Evolutionary conservation across 2,797 vertebrate species (phyloP).

Genomic region (Podargus strigoides): DNA sequence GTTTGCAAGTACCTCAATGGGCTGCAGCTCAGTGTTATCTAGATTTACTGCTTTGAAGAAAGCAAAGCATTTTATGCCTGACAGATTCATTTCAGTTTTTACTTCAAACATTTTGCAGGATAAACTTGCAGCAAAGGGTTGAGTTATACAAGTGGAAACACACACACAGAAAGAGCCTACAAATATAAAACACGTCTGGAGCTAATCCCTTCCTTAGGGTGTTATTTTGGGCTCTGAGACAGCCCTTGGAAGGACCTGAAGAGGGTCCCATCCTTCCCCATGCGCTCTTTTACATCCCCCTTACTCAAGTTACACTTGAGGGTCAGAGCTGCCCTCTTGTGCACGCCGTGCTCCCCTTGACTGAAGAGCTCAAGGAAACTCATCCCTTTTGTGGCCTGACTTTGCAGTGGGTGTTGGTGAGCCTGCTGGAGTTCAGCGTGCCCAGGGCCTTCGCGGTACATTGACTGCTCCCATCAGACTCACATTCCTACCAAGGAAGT

Average conservation of each 20-base stretch:
- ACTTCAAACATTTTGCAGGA: not conserved
- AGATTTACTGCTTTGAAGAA: not conserved
- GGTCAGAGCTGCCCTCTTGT: not conserved
- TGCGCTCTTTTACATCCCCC: not conserved
- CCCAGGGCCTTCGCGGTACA: rapidly evolving
- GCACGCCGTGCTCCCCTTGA: rapidly evolving
- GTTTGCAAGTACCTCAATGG: not conserved
- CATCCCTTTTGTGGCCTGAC: not conserved
- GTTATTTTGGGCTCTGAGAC: not conserved
- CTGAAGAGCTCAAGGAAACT: not conserved
- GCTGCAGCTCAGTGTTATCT: not conserved
- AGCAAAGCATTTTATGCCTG: not conserved
- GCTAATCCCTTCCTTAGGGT: not conserved
- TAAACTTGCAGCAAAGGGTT: not conserved
- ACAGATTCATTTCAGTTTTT: not conserved
- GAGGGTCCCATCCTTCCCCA: not conserved
- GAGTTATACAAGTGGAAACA: not conserved
- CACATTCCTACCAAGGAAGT: not conserved
- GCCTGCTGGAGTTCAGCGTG: not conserved
- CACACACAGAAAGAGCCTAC: not conserved
- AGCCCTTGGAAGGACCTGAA: not conserved
- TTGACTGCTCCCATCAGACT: not conserved
- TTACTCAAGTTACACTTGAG: not conserved
- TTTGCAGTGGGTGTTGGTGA: rapidly evolving
- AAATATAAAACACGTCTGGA: not conserved